Evolutionary conservation across 2,888 invertebrate genomes (phyloP).

Genomic region (Tanypteryx hageni): DNA sequence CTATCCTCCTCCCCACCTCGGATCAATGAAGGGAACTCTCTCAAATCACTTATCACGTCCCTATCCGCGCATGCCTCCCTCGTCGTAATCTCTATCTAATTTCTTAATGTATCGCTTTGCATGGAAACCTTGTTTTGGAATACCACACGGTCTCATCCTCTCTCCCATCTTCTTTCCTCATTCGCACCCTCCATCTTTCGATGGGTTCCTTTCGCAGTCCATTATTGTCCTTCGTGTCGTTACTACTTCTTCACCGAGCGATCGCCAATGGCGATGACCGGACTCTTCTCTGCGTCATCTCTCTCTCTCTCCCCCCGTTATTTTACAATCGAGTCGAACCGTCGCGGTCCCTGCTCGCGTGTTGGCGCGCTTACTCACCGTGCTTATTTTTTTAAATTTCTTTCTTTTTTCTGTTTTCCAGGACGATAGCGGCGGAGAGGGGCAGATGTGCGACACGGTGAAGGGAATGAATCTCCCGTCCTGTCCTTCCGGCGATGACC

Average conservation of each 20-base stretch:
- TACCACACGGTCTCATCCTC: not conserved
- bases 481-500: constrained; percentile 47
- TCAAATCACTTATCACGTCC: not conserved
- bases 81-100: not conserved
- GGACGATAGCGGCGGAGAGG: constrained; percentile 37
- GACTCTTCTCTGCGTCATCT: no score
- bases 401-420: not conserved
- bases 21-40: constrained; percentile 24
- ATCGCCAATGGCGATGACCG: no score
- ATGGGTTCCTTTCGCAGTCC: no score
- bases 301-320: not conserved
- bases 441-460: constrained; percentile 50
- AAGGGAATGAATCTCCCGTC: constrained; percentile 42
- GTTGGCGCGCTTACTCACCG: not conserved
- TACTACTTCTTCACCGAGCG: no score
- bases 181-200: no score
- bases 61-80: not conserved
- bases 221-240: no score
- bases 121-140: not conserved
- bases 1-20: not conserved
- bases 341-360: no score
- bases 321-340: not conserved
- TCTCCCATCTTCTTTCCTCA: no score
- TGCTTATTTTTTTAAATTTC: not conserved
- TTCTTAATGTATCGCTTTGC: constrained; percentile 1